Evolutionary conservation across 92 coral and sea anemone species (phyloP).

Genomic region (Umimayanthus kanabou): DNA sequence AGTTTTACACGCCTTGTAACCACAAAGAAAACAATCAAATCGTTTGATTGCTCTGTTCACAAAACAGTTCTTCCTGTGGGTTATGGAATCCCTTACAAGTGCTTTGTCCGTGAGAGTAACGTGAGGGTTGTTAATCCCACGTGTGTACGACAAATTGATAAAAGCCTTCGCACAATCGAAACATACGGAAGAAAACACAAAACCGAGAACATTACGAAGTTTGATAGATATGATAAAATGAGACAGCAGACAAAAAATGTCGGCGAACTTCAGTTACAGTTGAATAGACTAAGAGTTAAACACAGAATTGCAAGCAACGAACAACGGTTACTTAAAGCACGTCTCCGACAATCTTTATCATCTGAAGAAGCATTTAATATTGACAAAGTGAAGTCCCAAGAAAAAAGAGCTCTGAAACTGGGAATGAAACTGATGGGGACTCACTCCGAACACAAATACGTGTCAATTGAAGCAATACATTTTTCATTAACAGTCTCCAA

Average conservation of each 20-base stretch:
- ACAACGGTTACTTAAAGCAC: slow-evolving; percentile 49
- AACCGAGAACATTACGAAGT: slow-evolving; percentile 6
- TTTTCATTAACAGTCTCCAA: slow-evolving; percentile 45
- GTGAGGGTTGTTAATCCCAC: slow-evolving; percentile 28
- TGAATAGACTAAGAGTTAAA: slow-evolving; percentile 44
- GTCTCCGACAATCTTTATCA: slow-evolving; percentile 38
- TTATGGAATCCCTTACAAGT: background rate
- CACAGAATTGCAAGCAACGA: slow-evolving; percentile 41
- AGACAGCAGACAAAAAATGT: slow-evolving; percentile 15
- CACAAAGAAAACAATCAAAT: background rate
- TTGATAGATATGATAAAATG: slow-evolving; percentile 27
- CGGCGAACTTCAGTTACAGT: slow-evolving; percentile 24
- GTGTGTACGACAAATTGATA: slow-evolving; percentile 31
- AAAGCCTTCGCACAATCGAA: background rate
- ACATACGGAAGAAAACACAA: background rate
- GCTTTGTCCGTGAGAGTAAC: background rate
- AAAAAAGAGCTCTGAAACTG: slow-evolving; percentile 48
- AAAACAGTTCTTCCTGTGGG: background rate
- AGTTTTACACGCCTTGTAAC: background rate
- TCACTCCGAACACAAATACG: slow-evolving; percentile 1
- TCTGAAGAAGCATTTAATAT: slow-evolving; percentile 35
- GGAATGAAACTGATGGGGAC: slow-evolving; percentile 36
- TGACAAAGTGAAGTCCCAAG: slow-evolving; percentile 19
- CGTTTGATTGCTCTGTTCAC: slow-evolving; percentile 11
- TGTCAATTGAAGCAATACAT: slow-evolving; percentile 37